Percentiles rank a stretch among this genome's conserved stretches.
Evolutionary conservation across 2,113 vertebrate genomes (phyloP).

Genomic region (Pyxicephalus adspersus): DNA sequence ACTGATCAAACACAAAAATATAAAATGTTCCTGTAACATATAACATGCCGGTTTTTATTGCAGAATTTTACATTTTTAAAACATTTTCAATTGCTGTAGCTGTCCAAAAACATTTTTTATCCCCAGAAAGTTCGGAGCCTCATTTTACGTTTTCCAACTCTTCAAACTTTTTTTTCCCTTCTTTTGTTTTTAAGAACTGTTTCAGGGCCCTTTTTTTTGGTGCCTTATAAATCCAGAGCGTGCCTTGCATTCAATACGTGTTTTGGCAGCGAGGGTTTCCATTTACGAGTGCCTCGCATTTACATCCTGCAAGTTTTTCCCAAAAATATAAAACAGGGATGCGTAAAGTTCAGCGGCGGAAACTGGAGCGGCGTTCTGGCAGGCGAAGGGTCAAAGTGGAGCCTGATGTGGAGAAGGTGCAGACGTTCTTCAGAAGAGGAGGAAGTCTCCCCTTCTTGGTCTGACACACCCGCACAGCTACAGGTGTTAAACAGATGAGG

Average conservation of each 20-base stretch:
- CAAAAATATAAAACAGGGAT: conserved; percentile 26
- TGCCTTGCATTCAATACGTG: conserved; percentile 36
- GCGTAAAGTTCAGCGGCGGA: neutral
- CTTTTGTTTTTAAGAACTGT: no score
- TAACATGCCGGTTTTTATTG: no score
- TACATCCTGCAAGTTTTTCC: conserved; percentile 37
- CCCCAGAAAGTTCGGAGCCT: no score
- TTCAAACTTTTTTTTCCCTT: no score
- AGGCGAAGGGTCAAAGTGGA: conserved; percentile 4
- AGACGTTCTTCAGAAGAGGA: neutral
- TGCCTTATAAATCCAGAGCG: conserved; percentile 25
- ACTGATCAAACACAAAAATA: no score
- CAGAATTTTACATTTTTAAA: no score
- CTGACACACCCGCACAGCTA: neutral
- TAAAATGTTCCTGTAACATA: no score
- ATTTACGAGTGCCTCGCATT: conserved; percentile 17
- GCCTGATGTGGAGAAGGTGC: neutral
- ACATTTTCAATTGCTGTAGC: no score
- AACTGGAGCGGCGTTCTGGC: conserved; percentile 13
- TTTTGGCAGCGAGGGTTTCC: conserved; percentile 34
- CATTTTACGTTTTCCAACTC: no score
- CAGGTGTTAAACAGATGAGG: conserved; percentile 19
- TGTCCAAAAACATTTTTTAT: no score
- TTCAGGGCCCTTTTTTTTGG: neutral
- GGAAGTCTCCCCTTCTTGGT: neutral